Evolutionary conservation across 2,888 invertebrate genomes (phyloP), one percentile per base, ranked within the genome.

Genomic region (Drosophila tanythrix): DNA sequence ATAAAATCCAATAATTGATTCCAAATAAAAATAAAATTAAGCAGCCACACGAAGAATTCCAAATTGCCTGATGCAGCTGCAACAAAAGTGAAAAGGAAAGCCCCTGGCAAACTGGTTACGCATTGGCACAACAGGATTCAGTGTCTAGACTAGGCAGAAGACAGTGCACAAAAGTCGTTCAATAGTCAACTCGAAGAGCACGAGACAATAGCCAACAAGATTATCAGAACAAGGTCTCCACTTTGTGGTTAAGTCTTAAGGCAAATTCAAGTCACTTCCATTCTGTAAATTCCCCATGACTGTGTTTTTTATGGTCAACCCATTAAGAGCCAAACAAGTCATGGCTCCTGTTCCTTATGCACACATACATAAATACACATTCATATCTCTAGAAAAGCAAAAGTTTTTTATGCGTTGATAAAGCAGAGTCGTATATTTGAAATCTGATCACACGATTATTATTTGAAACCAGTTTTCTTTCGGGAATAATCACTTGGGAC

Each of bases 31-130:
- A 35, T 25, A 35, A 18, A 7, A 18, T 2, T 36, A 13, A 1
- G 21, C 15, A 40, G 15, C 38, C 21, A 29, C 38, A 21, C 51
- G 21, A 51, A 52, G 64, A 48, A 76, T 68, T 53, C 51, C 40
- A 74, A 57, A 65, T 40, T 59, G 31, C 1, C 35, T 25, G 38
- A 33, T 46, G 57, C 74, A 55, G 64, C 48, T 74, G 48, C 33
- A n/a, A 38, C n/a, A 15, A 55, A 35, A 43, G 21, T 38, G 33
- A 61, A 68, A 73, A 73, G 65, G 53, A 76, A 79, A 81, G 73
- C 60, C 73, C 70, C 70, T 35, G 52, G 15, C 29, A 81, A 79
- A 81, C 79, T 50, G 77, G 81, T 79, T 79, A 43, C 33, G 3
- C n/a, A 6, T 46, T 15, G 36, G 4, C 15, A 46, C 55, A 72